Percentiles rank a stretch among this genome's conserved stretches.
Evolutionary conservation across 2,888 invertebrate genomes (phyloP).

Genomic region (Germaria angustata): DNA sequence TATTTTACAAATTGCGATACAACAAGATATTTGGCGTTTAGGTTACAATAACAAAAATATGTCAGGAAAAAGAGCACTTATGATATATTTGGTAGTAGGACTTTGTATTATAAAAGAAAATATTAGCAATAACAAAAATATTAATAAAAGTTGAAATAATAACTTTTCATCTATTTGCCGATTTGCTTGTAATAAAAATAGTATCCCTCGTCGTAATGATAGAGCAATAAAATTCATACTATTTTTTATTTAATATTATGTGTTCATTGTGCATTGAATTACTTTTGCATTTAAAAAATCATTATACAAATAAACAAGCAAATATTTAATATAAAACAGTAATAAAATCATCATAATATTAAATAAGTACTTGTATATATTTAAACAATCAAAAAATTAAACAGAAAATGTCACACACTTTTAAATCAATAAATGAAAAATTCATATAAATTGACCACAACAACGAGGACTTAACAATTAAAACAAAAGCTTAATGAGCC

Average conservation of each 20-base stretch:
- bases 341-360: slow-evolving; percentile 46
- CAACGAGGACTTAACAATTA: background rate
- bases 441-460: background rate
- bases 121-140: no score
- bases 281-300: slow-evolving; percentile 48
- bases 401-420: slow-evolving; percentile 12
- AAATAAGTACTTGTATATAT: slow-evolving; percentile 30
- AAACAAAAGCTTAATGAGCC: background rate
- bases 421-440: background rate
- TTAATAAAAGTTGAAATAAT: no score
- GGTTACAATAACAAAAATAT: no score
- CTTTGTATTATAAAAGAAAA: no score
- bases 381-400: slow-evolving; percentile 8
- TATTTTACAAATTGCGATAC: no score
- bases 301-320: slow-evolving; percentile 38
- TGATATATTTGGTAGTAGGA: no score
- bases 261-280: slow-evolving; percentile 54
- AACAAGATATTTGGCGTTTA: no score
- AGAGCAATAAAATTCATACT: slow-evolving; percentile 15
- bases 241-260: slow-evolving; percentile 28
- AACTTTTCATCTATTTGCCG: background rate
- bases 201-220: background rate
- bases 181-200: background rate
- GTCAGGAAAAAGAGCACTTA: no score
- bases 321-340: slow-evolving; percentile 39